Conservation (phyloP, 2,888 invertebrate species). For the Plusia festucae region DNA sequence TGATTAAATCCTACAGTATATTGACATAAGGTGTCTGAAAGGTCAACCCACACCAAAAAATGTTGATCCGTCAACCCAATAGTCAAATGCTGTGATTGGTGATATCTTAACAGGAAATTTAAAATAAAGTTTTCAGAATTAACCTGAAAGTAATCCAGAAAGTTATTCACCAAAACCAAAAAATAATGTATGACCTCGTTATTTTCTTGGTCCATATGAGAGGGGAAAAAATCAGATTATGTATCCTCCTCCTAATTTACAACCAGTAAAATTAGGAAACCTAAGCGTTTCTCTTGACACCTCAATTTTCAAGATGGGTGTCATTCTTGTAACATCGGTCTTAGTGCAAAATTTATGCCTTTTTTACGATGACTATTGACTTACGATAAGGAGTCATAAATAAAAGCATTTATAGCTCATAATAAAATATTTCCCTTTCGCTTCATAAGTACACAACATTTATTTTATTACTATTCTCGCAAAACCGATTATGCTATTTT, state of each 20-base stretch:
- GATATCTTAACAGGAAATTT: too few relatives aligned
- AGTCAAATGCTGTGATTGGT: too few relatives aligned
- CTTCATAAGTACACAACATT: slow-evolving; percentile 33
- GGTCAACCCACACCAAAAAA: too few relatives aligned
- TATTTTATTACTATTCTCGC: slow-evolving; percentile 48
- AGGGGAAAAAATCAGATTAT: too few relatives aligned
- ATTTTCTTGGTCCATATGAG: too few relatives aligned
- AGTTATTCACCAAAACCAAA: too few relatives aligned
- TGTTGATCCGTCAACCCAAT: too few relatives aligned
- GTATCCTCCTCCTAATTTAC: too few relatives aligned
- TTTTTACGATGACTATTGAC: slow-evolving; percentile 56
- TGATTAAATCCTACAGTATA: too few relatives aligned
- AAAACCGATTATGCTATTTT: slow-evolving; percentile 10
- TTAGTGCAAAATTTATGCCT: slow-evolving; percentile 51
- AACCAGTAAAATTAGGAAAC: background rate
- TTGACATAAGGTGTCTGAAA: too few relatives aligned
- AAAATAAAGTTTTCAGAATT: too few relatives aligned
- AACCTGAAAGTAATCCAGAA: background rate
- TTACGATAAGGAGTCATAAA: slow-evolving; percentile 61
- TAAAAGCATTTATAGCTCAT: slow-evolving; percentile 57
- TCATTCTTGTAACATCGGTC: slow-evolving; percentile 20
- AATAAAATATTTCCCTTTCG: slow-evolving; percentile 58
- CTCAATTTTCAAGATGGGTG: background rate
- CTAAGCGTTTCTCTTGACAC: background rate
- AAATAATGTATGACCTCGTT: too few relatives aligned